Evolutionary conservation across 2,113 vertebrate species (phyloP).

Genomic region (Sander lucioperca): DNA sequence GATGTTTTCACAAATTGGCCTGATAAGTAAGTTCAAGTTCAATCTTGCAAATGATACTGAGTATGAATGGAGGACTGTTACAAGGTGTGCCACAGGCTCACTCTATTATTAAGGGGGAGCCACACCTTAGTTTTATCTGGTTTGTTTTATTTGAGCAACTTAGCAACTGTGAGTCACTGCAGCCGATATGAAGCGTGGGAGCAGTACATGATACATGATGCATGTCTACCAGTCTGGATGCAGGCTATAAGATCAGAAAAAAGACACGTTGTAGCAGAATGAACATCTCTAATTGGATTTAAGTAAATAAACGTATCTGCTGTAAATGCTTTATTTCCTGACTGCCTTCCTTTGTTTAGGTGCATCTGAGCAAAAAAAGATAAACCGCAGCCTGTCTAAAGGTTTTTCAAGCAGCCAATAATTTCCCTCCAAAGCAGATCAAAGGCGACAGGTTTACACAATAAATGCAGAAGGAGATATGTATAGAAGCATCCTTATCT

Average conservation of each 20-base stretch:
- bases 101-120: constrained; percentile 48
- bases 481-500: not conserved
- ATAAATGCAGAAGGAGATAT: not conserved
- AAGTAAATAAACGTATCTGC: not conserved
- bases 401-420: not conserved
- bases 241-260: not conserved
- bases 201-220: not conserved
- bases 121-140: constrained; percentile 65
- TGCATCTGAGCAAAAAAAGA: not conserved
- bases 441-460: constrained; percentile 19
- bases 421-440: constrained; percentile 12
- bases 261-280: not conserved
- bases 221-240: constrained; percentile 2
- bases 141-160: constrained; percentile 51
- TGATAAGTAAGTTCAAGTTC: not conserved
- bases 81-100: constrained; percentile 54
- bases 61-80: constrained; percentile 34
- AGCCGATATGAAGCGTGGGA: not conserved
- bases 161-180: constrained; percentile 56
- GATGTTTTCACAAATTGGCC: constrained; percentile 9
- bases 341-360: not conserved
- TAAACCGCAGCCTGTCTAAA: not conserved
- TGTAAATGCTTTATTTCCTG: not conserved
- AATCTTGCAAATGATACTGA: not conserved
- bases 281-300: not conserved